Conservation (phyloP, 1,140 invertebrate species). For the Bombus ignitus region DNA sequence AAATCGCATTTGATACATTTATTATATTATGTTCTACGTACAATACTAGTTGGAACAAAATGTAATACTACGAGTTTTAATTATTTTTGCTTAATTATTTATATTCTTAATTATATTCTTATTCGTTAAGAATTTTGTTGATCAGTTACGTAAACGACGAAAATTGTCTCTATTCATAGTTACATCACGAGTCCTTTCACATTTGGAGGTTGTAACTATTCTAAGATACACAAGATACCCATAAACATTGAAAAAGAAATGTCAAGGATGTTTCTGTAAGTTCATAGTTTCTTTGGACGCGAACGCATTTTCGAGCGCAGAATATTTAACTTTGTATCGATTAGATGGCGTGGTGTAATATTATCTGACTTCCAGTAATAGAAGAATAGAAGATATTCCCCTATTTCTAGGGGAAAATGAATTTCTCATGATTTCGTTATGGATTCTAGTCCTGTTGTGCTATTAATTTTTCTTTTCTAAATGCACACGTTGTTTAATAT, state of each 20-base stretch:
- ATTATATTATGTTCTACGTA: background rate
- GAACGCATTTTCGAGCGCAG: background rate
- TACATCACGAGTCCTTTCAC: background rate
- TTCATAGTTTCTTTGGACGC: background rate
- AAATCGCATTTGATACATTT: background rate
- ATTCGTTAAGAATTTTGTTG: background rate
- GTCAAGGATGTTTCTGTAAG: background rate
- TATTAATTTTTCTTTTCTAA: conserved; percentile 57
- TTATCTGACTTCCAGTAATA: background rate
- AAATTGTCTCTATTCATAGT: background rate
- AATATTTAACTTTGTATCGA: background rate
- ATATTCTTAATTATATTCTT: background rate
- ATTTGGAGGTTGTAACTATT: background rate
- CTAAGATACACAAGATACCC: background rate
- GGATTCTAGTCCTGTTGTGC: background rate
- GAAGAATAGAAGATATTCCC: no score
- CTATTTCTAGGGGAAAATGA: background rate
- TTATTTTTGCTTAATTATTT: background rate
- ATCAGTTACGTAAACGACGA: background rate
- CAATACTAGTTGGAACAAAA: background rate
- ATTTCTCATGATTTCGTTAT: conserved; percentile 9
- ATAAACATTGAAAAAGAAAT: background rate
- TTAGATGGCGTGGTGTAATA: background rate
- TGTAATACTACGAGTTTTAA: background rate
- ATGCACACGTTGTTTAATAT: conserved; percentile 46